These are phyloP conservation scores for Meta bourneti DNA, from an alignment of 2,888 invertebrate genomes.

Conservation along the genomic window DNA sequence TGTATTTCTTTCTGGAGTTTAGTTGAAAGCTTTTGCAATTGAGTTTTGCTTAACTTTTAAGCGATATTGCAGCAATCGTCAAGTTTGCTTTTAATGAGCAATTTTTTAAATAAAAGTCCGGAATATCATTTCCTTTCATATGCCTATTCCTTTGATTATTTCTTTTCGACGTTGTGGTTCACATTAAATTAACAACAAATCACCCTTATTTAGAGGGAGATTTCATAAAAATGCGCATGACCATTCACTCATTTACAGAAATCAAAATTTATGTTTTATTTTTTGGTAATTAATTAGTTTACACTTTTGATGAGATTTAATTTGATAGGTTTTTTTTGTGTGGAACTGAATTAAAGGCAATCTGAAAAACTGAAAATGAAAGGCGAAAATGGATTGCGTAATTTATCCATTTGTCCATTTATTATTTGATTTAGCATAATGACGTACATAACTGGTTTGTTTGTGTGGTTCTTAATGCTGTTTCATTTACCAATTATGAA, in stretches of 20 bases:
- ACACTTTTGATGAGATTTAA: neutral
- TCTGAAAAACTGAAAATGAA: neutral
- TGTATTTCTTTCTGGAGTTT: neutral
- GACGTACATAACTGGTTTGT: neutral
- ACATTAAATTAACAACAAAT: slow-evolving; percentile 16
- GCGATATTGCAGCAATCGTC: no score
- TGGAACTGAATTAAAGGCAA: neutral
- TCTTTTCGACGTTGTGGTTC: neutral
- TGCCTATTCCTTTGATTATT: neutral
- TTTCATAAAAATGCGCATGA: neutral
- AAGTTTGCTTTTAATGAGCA: no score
- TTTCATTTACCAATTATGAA: neutral
- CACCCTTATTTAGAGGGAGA: neutral
- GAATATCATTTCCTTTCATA: no score
- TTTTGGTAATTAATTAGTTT: neutral
- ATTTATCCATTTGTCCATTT: neutral
- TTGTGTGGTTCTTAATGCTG: neutral
- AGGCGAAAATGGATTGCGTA: neutral
- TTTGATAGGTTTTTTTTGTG: neutral
- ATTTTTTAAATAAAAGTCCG: no score
- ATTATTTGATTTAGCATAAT: neutral
- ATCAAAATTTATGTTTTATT: neutral
- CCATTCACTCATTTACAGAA: neutral
- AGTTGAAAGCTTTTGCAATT: no score
- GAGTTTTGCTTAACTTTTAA: no score